Evolutionary conservation across 2,888 invertebrate species (phyloP).

Genomic region (Ariolimax columbianus): DNA sequence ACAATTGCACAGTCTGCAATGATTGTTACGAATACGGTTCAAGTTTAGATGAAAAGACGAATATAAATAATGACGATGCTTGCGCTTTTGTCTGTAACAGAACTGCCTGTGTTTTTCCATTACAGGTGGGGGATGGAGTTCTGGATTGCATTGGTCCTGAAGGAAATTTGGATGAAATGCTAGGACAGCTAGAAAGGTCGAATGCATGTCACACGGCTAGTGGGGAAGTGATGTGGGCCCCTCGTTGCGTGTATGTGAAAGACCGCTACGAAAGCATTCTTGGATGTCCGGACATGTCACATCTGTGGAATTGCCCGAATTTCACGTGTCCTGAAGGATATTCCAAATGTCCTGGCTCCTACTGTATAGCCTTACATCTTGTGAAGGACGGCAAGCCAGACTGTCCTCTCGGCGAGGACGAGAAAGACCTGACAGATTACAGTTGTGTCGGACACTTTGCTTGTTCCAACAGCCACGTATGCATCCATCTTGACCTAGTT

Average conservation of each 20-base stretch:
- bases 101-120: conserved; percentile 68
- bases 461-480: conserved; percentile 36
- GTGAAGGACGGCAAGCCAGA: not conserved
- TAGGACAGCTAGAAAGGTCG: not conserved
- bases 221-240: not conserved
- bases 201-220: not conserved
- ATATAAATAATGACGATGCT: not conserved
- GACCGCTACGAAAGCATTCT: conserved; percentile 2
- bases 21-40: not conserved
- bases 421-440: not conserved
- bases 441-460: conserved; percentile 2
- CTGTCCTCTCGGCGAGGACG: conserved; percentile 34
- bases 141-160: conserved; percentile 69
- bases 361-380: conserved; percentile 24
- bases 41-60: not conserved
- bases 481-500: conserved; percentile 51
- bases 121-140: conserved; percentile 67
- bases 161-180: conserved; percentile 42
- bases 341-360: conserved; percentile 22
- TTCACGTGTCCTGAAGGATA: conserved; percentile 33
- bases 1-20: not conserved
- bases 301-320: conserved; percentile 78
- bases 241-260: conserved; percentile 24
- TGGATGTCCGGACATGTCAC: conserved; percentile 21
- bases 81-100: conserved; percentile 28